Conservation (phyloP, 2,113 vertebrate species). For the Crotalus tigris region DNA sequence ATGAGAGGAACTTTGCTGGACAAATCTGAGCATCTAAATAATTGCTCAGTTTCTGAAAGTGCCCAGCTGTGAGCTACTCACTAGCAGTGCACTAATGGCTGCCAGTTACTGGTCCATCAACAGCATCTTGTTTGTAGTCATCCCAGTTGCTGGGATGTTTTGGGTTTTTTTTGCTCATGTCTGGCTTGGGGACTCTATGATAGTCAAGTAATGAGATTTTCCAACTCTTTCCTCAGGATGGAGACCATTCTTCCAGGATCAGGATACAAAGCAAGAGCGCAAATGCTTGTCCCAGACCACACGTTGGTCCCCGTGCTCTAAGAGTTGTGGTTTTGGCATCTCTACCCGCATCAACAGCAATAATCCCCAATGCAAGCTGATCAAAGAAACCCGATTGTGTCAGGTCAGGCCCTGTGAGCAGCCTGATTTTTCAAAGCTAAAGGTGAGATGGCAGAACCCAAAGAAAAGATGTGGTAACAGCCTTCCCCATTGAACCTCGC, state of each 20-base stretch:
- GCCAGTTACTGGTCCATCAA: background rate
- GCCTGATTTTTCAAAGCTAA: constrained; percentile 66
- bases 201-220: background rate
- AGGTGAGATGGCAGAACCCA: constrained; percentile 61
- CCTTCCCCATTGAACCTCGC: background rate
- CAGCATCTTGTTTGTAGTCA: too few relatives aligned
- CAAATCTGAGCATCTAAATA: background rate
- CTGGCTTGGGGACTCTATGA: background rate
- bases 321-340: constrained; percentile 78
- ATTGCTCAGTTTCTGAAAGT: background rate
- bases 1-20: background rate
- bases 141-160: background rate
- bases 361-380: constrained; percentile 75
- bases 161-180: background rate
- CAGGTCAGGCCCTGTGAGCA: constrained; percentile 77
- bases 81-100: background rate
- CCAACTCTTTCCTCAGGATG: constrained; percentile 52
- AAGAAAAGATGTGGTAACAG: background rate
- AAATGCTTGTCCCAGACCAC: constrained; percentile 75
- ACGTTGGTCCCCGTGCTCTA: constrained; percentile 79
- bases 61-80: background rate
- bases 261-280: background rate
- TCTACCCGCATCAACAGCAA: constrained; percentile 79
- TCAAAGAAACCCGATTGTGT: constrained; percentile 79
- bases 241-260: constrained; percentile 59